Base-by-base conservation (phyloP, 2,113 vertebrate genomes). In the Rousettus leschenaultii region DNA sequence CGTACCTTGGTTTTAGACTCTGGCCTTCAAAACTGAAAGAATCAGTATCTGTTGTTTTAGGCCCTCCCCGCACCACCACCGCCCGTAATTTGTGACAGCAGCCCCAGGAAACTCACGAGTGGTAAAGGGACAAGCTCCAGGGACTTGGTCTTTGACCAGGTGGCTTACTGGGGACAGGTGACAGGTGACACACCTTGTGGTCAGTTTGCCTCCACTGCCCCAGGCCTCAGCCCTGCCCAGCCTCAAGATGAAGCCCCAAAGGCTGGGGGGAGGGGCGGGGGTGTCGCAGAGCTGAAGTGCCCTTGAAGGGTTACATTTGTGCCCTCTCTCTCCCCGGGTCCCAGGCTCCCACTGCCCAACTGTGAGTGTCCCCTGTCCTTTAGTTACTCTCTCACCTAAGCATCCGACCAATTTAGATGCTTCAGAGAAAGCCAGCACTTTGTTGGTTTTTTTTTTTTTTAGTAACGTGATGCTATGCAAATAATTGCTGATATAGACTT, bases 51-150 rank as follows among this genome's bases (percentile, higher is more conserved):
- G 55, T 2, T 16, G 26, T 14, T 59, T 22, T 35, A 5, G 8
- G 33, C 8, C 11, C 48, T 40, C 3, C 13, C 48, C 28, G 43
- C 43, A 33, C 10, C 43, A 38, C 3, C 4, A 1, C 0, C 7
- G 57, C 43, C 43, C 43, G 24, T 21, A 1, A 14, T 33, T 30
- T 33, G 73, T 78, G 0, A 21, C 35, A 22, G 38, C 40, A 30
- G 59, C 51, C 48, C 26, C 5, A 12, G 78, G 45, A 63, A n/a
- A 10, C 48, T 51, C 48, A 3, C 14, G 48, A 51, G 48, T 14
- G 48, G 1, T 1, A 6, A 8, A 51, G 48, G 15, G 22, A 0
- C 10, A 59, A 24, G 30, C 24, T 26, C 21, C n/a, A 9, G 19
- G 43, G 57, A 78, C 0, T 3, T 3, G 3, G 40, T 48, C 59